Percentiles rank a stretch among this genome's conserved stretches.
phyloP scores from a whole-genome alignment of 1,140 invertebrate species.

The Phthorimaea operculella region DNA sequence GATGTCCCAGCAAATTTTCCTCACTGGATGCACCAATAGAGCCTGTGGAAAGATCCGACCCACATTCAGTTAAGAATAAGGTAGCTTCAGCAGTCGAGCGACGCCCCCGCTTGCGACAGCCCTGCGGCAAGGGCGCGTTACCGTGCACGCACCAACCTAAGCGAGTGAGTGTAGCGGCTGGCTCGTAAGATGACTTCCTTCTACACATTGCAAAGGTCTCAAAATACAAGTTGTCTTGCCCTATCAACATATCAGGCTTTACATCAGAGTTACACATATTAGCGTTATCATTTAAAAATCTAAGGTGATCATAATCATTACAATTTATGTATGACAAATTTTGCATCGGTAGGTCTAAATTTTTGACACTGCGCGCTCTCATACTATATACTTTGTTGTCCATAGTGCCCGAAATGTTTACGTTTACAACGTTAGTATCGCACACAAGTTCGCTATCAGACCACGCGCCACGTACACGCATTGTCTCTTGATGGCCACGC shows the following conservation, averaged over 20 bases:
- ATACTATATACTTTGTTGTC: not conserved
- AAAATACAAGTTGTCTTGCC: no score
- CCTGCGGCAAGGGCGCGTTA: not conserved
- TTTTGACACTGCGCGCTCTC: not conserved
- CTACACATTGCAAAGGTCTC: not conserved
- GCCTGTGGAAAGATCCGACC: not conserved
- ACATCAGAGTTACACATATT: no score
- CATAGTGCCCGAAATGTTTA: not conserved
- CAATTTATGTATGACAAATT: not conserved
- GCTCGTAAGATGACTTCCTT: not conserved
- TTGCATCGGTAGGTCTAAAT: slow-evolving; percentile 2
- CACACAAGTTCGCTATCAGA: not conserved
- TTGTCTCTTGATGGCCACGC: not conserved
- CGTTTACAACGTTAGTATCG: not conserved
- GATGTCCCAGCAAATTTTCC: not conserved
- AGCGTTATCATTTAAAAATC: not conserved
- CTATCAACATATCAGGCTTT: no score
- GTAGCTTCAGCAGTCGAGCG: not conserved
- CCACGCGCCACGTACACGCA: not conserved
- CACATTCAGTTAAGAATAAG: not conserved
- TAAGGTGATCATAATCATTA: not conserved
- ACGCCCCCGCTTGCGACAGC: not conserved
- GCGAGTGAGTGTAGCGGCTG: not conserved
- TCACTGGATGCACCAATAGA: not conserved
- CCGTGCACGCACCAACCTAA: slow-evolving; percentile 5